Conservation (phyloP, 1,140 invertebrate genomes). For the Drosophila equinoxialis region DNA sequence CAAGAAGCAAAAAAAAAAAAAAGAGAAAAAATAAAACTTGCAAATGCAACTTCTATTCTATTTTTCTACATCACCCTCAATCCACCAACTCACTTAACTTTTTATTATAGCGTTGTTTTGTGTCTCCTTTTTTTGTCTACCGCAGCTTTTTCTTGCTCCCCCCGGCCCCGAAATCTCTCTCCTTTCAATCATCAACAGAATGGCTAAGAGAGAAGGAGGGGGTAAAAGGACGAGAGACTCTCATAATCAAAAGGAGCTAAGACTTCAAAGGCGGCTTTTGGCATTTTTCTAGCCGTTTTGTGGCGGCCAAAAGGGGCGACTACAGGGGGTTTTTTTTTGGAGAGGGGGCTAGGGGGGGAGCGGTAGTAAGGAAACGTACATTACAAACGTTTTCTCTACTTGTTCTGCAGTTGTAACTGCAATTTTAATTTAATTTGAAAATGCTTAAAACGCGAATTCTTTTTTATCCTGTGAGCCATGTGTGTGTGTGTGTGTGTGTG, state of each 20-base stretch:
- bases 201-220: conserved; percentile 19
- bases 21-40: conserved; percentile 13
- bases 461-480: conserved; percentile 28
- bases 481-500: background rate
- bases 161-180: background rate
- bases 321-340: conserved; percentile 11
- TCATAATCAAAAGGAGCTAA: conserved; percentile 52
- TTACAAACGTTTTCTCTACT: conserved; percentile 2
- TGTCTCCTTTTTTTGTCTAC: conserved; percentile 25
- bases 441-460: conserved; percentile 69
- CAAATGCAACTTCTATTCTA: conserved; percentile 34
- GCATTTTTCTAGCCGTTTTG: conserved; percentile 35
- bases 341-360: too few relatives aligned
- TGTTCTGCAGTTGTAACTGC: conserved; percentile 14
- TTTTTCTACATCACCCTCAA: background rate
- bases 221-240: background rate
- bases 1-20: background rate
- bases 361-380: background rate
- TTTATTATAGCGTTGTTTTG: conserved; percentile 6
- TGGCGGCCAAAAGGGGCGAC: background rate
- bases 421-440: conserved; percentile 78
- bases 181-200: conserved; percentile 15
- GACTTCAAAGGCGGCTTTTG: conserved; percentile 54
- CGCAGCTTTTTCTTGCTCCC: background rate
- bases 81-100: background rate